Percentiles rank a stretch among this genome's conserved stretches.
Conservation (phyloP, 1,140 invertebrate species). For the Hestina assimilis region DNA sequence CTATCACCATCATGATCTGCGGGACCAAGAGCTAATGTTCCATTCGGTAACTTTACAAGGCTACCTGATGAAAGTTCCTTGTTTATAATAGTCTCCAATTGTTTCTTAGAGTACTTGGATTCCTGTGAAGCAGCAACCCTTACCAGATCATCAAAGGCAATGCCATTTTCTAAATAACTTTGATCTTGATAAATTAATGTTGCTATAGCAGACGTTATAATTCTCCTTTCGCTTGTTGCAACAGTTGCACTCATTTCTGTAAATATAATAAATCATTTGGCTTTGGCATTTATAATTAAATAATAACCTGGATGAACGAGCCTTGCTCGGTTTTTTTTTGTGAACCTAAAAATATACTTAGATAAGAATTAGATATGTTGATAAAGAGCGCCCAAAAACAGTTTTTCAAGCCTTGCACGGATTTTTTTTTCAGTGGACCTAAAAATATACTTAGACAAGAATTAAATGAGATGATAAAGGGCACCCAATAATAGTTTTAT, state of each 20-base stretch:
- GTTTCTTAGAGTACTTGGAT: slow-evolving; percentile 82
- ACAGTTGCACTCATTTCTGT: slow-evolving; percentile 63
- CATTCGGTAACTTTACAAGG: slow-evolving; percentile 82
- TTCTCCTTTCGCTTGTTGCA: slow-evolving; percentile 61
- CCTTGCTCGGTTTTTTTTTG: no score
- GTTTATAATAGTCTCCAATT: slow-evolving; percentile 82
- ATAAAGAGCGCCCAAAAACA: no score
- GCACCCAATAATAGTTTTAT: no score
- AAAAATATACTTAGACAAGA: no score
- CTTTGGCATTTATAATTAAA: neutral
- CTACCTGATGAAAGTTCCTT: slow-evolving; percentile 83
- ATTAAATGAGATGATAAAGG: no score
- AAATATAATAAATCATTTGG: slow-evolving; percentile 7
- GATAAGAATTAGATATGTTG: no score
- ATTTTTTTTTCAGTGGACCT: no score
- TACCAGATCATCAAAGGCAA: slow-evolving; percentile 82
- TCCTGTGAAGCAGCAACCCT: slow-evolving; percentile 82
- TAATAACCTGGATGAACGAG: no score
- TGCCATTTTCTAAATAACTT: slow-evolving; percentile 84
- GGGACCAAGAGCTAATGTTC: slow-evolving; percentile 82
- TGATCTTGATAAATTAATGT: slow-evolving; percentile 84
- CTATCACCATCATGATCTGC: slow-evolving; percentile 73
- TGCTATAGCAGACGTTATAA: slow-evolving; percentile 83
- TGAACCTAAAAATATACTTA: no score
- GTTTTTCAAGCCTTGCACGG: no score